Conservation (phyloP, 2,113 vertebrate species). For the Corythornis cristatus region DNA sequence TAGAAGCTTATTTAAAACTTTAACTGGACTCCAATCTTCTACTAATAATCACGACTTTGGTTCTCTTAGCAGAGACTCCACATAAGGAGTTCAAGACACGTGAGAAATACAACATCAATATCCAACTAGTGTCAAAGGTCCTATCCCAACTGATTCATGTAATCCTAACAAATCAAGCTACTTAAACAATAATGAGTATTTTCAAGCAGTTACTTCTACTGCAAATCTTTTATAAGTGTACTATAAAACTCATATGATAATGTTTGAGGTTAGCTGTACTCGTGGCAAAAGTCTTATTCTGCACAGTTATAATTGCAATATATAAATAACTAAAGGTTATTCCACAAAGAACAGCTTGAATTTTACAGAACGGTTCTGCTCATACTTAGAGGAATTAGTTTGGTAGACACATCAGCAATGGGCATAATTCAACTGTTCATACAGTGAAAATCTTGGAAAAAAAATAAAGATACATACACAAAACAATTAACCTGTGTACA, state of each 20-base stretch:
- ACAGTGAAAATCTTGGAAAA: conserved; percentile 77
- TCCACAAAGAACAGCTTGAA: conserved; percentile 78
- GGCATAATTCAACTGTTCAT: conserved; percentile 78
- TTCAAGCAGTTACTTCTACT: conserved; percentile 60
- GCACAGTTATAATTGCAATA: conserved; percentile 79
- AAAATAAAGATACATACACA: conserved; percentile 81
- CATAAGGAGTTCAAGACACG: conserved; percentile 29
- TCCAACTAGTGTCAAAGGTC: conserved; percentile 45
- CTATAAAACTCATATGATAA: conserved; percentile 47
- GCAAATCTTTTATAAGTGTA: conserved; percentile 26
- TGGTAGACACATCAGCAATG: conserved; percentile 76
- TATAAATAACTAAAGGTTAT: conserved; percentile 77
- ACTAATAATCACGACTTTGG: conserved; percentile 44
- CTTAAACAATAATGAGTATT: conserved; percentile 73
- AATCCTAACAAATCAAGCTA: conserved; percentile 77
- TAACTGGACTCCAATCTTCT: conserved; percentile 68
- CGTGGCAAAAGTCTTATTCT: conserved; percentile 80
- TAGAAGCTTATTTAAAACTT: conserved; percentile 62
- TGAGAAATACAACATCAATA: conserved; percentile 46
- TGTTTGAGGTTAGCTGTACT: conserved; percentile 69
- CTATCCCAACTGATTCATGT: conserved; percentile 48
- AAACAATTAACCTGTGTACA: conserved; percentile 80
- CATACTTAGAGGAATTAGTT: conserved; percentile 77
- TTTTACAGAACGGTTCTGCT: conserved; percentile 78
- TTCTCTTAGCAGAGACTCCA: conserved; percentile 60